Evolutionary conservation across 2,113 vertebrate genomes (phyloP).

Genomic region (Heterocephalus glaber): DNA sequence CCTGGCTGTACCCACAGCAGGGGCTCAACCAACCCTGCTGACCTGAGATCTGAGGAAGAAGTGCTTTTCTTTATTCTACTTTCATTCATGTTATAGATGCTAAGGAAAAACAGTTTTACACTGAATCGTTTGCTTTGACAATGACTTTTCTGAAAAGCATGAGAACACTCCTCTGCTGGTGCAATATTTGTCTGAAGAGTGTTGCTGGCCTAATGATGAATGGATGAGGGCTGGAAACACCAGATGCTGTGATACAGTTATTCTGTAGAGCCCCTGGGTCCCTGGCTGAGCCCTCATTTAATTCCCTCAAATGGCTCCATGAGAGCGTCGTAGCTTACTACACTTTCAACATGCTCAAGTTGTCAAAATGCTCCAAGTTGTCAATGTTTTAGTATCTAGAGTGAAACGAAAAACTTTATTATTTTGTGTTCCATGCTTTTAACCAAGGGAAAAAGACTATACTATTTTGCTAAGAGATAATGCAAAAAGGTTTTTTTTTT

Average conservation of each 20-base stretch:
- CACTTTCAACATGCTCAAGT: background rate
- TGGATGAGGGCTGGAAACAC: conserved; percentile 62
- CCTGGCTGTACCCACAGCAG: background rate
- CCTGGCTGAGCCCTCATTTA: conserved; percentile 53
- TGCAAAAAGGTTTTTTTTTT: background rate
- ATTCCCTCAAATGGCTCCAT: background rate
- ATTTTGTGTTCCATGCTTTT: background rate
- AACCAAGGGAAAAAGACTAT: background rate
- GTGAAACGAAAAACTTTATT: background rate
- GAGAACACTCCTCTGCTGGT: conserved; percentile 63
- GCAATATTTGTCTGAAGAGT: conserved; percentile 72
- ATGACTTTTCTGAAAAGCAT: conserved; percentile 51
- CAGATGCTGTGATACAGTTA: conserved; percentile 48
- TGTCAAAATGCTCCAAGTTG: no score
- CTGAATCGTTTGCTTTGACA: conserved; percentile 53
- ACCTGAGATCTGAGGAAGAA: background rate
- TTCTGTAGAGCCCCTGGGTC: conserved; percentile 54
- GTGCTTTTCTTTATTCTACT: background rate
- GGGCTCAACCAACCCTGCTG: background rate
- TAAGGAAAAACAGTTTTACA: conserved; percentile 46
- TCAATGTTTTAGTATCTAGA: no score
- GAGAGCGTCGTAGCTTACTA: background rate
- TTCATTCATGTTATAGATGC: background rate
- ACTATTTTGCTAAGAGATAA: background rate
- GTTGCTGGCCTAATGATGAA: conserved; percentile 65